Percentiles rank a stretch among this genome's conserved stretches.
These are phyloP conservation scores for Polydrusus tereticollis DNA, from an alignment of 2,888 invertebrate species.

Conservation along the genomic window DNA sequence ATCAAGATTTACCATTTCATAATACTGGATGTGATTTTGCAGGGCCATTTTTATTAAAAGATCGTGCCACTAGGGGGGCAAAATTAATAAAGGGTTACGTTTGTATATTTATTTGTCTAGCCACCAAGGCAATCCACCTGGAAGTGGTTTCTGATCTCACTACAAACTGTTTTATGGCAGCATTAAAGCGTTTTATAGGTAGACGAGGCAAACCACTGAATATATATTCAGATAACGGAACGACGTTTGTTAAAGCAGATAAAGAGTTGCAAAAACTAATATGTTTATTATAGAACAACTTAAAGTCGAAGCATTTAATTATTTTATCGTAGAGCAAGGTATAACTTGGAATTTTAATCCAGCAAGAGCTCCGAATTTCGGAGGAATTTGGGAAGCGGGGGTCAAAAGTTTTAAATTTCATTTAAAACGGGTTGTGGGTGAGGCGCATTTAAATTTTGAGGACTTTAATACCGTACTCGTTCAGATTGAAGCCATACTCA, in stretches of 20 bases:
- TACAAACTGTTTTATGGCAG: no score
- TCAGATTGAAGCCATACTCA: no score
- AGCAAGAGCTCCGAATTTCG: constrained; percentile 6
- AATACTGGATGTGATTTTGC: constrained; percentile 40
- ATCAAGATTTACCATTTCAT: constrained; percentile 44
- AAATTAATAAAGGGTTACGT: no score
- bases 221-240: constrained; percentile 21
- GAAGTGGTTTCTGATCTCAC: no score
- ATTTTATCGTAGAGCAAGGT: not conserved
- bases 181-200: constrained; percentile 10
- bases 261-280: not conserved
- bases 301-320: not conserved
- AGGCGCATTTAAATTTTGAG: not conserved
- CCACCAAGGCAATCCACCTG: no score
- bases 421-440: not conserved
- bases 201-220: constrained; percentile 7
- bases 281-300: not conserved
- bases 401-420: not conserved
- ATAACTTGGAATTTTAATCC: constrained; percentile 4
- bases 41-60: constrained; percentile 40
- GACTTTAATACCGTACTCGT: not conserved
- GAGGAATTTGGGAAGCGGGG: not conserved
- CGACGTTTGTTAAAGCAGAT: constrained; percentile 12
- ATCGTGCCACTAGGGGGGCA: no score
- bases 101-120: no score